Evolutionary conservation across 2,888 invertebrate genomes (phyloP).

Genomic region (Gasteruption jaculator): DNA sequence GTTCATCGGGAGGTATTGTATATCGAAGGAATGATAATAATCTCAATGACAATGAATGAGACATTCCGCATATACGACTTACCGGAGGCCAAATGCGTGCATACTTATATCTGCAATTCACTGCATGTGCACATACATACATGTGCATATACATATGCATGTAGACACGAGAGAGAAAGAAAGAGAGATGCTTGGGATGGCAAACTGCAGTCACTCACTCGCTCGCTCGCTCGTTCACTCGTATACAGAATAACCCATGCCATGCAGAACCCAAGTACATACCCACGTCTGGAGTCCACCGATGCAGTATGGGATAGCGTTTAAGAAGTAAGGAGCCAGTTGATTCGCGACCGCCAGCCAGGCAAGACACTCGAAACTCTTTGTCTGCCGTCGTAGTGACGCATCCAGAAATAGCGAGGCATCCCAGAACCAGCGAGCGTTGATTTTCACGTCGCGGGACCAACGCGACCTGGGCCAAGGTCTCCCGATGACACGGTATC

Average conservation of each 20-base stretch:
- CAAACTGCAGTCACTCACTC: no score
- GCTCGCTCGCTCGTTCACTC: no score
- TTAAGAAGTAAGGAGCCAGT: conserved; percentile 38
- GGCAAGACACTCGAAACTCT: conserved; percentile 37
- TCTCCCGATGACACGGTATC: no score
- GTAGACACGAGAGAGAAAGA: not conserved
- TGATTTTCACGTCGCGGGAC: conserved; percentile 4
- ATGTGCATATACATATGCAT: not conserved
- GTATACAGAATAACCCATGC: no score
- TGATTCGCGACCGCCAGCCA: conserved; percentile 44
- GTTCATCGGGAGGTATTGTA: no score
- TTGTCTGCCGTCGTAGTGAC: conserved; percentile 20
- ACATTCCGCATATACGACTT: no score
- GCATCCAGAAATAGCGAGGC: not conserved
- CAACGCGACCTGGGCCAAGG: conserved; percentile 26
- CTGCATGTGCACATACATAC: not conserved
- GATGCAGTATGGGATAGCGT: conserved; percentile 33
- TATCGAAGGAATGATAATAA: no score
- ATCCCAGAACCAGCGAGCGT: not conserved
- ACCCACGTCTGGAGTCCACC: conserved; percentile 33
- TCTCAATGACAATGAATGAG: no score
- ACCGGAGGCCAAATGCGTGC: no score
- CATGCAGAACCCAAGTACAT: not conserved
- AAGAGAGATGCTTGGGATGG: not conserved
- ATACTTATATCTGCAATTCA: no score